These are phyloP conservation scores for Drosophila prostipennis DNA, from an alignment of 2,888 invertebrate genomes.

Conservation along the genomic window DNA sequence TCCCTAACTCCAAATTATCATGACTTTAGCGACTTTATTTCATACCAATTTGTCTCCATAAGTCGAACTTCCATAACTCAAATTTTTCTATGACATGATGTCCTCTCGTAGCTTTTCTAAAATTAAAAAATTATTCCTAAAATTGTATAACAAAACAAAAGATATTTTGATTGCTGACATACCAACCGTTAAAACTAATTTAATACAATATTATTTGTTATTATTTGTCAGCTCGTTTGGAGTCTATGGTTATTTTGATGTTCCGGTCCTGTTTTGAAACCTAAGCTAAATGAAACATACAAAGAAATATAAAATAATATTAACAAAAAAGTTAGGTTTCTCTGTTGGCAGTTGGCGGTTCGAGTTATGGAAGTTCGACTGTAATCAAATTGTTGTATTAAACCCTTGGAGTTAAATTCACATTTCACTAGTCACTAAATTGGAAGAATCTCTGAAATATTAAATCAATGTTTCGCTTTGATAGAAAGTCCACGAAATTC, in stretches of 20 bases:
- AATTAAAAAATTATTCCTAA: neutral
- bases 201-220: no score
- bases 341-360: neutral
- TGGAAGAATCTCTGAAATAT: neutral
- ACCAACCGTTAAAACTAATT: neutral
- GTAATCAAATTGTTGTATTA: neutral
- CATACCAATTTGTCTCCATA: constrained; percentile 4
- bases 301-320: neutral
- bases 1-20: neutral
- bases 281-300: neutral
- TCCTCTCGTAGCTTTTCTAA: neutral
- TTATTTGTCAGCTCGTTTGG: no score
- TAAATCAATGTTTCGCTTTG: neutral
- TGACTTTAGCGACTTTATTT: neutral
- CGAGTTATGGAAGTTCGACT: constrained; percentile 4
- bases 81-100: neutral
- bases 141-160: no score
- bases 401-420: neutral
- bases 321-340: no score
- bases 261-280: neutral
- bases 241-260: neutral
- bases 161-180: neutral
- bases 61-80: neutral
- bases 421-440: no score
- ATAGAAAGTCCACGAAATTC: neutral